Percentiles rank a stretch among this genome's conserved stretches.
Conservation (phyloP, 2,888 invertebrate species). For the Tachina lurida region DNA sequence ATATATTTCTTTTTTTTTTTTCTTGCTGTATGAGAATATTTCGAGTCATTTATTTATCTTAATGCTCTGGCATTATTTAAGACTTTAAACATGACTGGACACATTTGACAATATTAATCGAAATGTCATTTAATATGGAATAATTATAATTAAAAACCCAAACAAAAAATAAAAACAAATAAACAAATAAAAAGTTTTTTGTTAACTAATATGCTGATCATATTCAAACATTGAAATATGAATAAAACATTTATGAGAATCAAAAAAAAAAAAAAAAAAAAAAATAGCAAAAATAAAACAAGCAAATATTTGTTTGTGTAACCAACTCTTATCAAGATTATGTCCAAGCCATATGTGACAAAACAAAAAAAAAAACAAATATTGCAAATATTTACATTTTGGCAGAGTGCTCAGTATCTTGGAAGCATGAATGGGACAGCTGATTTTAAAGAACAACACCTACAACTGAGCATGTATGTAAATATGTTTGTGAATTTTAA, state of each 20-base stretch:
- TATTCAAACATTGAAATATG: conserved; percentile 40
- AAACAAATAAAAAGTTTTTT: background rate
- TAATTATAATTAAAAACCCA: conserved; percentile 38
- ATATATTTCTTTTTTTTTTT: background rate
- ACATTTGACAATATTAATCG: conserved; percentile 36
- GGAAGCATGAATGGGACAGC: conserved; percentile 38
- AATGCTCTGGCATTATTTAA: conserved; percentile 11
- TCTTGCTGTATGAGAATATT: background rate
- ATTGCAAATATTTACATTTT: conserved; percentile 32
- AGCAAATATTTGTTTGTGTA: conserved; percentile 56
- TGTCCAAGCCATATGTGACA: conserved; percentile 50
- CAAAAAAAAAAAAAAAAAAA: background rate
- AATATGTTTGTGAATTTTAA: background rate
- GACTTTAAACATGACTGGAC: conserved; percentile 11
- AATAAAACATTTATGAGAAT: conserved; percentile 44
- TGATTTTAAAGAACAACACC: conserved; percentile 30
- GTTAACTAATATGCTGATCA: conserved; percentile 9
- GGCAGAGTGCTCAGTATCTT: conserved; percentile 1
- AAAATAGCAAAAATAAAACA: conserved; percentile 4
- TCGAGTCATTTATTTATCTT: conserved; percentile 18
- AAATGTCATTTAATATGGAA: conserved; percentile 38
- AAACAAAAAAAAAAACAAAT: conserved; percentile 19
- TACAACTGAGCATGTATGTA: background rate
- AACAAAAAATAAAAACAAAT: conserved; percentile 19
- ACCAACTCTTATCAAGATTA: conserved; percentile 64